These are phyloP conservation scores for Capromys pilorides DNA, from an alignment of 2,797 vertebrate genomes.

Conservation along the genomic window DNA sequence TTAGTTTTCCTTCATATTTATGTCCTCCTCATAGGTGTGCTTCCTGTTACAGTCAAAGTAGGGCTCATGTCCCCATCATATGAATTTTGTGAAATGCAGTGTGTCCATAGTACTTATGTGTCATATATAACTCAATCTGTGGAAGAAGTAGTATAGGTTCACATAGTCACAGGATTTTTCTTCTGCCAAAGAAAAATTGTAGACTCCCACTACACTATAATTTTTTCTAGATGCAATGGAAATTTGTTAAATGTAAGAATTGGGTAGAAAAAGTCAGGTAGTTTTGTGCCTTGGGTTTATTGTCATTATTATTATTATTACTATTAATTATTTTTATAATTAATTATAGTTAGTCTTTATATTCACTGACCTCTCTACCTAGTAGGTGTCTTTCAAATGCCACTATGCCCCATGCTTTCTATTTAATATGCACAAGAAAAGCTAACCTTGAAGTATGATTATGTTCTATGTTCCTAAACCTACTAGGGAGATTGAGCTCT, in stretches of 20 bases:
- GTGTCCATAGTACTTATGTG: background rate
- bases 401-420: background rate
- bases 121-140: background rate
- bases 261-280: background rate
- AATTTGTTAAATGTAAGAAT: background rate
- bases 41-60: background rate
- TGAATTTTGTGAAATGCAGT: background rate
- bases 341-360: background rate
- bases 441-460: background rate
- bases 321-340: background rate
- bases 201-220: background rate
- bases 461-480: background rate
- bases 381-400: background rate
- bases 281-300: background rate
- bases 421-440: background rate
- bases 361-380: accelerated
- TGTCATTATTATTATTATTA: background rate
- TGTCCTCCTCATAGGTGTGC: background rate
- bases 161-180: background rate
- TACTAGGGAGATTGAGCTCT: accelerated
- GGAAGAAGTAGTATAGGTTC: background rate
- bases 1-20: background rate
- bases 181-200: background rate
- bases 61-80: background rate
- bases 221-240: background rate